Percentiles rank a stretch among this genome's conserved stretches.
Evolutionary conservation across 2,888 invertebrate genomes (phyloP).

Genomic region (Aelia acuminata): DNA sequence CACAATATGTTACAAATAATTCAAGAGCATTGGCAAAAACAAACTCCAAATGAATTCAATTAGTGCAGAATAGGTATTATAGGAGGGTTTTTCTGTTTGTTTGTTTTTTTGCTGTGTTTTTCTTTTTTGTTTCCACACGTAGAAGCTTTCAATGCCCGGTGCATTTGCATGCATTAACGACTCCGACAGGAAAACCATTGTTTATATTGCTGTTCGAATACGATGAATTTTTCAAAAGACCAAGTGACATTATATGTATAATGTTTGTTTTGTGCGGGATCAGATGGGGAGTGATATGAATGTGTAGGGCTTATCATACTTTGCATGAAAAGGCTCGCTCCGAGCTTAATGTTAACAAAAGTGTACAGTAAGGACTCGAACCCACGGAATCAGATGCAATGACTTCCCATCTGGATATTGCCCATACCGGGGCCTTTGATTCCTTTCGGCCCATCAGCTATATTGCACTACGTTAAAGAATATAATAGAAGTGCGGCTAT

Average conservation of each 20-base stretch:
- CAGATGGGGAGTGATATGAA: neutral
- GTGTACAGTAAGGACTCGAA: neutral
- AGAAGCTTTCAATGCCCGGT: constrained; percentile 14
- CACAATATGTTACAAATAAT: constrained; percentile 35
- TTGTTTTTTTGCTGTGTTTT: neutral
- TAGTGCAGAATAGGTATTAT: constrained; percentile 23
- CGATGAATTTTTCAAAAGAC: constrained; percentile 28
- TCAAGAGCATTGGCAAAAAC: constrained; percentile 18
- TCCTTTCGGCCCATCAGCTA: constrained; percentile 30
- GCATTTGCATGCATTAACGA: constrained; percentile 30
- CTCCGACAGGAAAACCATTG: constrained; percentile 24
- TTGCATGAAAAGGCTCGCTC: neutral
- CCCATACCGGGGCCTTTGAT: neutral
- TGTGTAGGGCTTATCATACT: constrained; percentile 15
- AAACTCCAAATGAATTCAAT: constrained; percentile 33
- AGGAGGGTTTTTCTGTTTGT: constrained; percentile 29
- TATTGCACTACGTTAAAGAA: constrained; percentile 37
- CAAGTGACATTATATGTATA: constrained; percentile 35
- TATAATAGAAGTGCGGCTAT: constrained; percentile 9
- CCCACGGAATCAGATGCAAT: neutral
- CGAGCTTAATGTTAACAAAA: constrained; percentile 7
- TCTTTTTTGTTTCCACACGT: neutral
- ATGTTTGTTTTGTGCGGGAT: neutral
- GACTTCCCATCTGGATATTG: neutral
- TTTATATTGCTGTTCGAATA: constrained; percentile 29